phyloP scores from a whole-genome alignment of 23 tunicate species.

The Halocynthia aurantium region DNA sequence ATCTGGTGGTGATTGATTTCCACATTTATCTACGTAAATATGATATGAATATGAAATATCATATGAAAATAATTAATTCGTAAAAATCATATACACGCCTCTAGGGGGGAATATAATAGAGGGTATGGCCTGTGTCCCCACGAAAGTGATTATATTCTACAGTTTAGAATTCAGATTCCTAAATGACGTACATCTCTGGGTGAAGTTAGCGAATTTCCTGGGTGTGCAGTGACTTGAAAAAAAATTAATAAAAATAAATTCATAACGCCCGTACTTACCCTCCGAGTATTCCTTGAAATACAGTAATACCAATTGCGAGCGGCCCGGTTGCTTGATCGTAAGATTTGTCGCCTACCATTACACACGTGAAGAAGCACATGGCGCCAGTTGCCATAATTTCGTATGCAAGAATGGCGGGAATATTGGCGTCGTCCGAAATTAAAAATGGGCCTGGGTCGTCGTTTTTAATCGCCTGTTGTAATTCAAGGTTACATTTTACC shows the following conservation, averaged over 20 bases:
- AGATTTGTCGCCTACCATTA: conserved; percentile 73
- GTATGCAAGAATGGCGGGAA: conserved; percentile 51
- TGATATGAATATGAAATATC: background rate
- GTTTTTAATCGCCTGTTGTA: conserved; percentile 39
- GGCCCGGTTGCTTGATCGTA: conserved; percentile 95
- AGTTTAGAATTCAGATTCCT: too few relatives aligned
- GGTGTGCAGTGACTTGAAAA: too few relatives aligned
- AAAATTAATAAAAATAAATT: too few relatives aligned
- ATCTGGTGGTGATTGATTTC: background rate
- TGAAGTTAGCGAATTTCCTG: too few relatives aligned
- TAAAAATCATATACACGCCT: too few relatives aligned
- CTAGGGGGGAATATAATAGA: too few relatives aligned
- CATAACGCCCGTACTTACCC: too few relatives aligned
- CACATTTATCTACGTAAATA: background rate
- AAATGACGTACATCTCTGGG: too few relatives aligned
- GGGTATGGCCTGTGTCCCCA: too few relatives aligned
- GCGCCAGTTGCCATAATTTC: conserved; percentile 73
- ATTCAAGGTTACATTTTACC: background rate
- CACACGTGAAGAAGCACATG: conserved; percentile 81
- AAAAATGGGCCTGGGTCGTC: conserved; percentile 80
- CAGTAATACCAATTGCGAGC: conserved; percentile 83
- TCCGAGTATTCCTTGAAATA: conserved; percentile 87
- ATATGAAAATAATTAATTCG: too few relatives aligned
- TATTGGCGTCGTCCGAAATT: conserved; percentile 83
- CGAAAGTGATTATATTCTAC: too few relatives aligned